Evolutionary conservation across 2,888 invertebrate genomes (phyloP).

Genomic region (Drosophila aldrichi): DNA sequence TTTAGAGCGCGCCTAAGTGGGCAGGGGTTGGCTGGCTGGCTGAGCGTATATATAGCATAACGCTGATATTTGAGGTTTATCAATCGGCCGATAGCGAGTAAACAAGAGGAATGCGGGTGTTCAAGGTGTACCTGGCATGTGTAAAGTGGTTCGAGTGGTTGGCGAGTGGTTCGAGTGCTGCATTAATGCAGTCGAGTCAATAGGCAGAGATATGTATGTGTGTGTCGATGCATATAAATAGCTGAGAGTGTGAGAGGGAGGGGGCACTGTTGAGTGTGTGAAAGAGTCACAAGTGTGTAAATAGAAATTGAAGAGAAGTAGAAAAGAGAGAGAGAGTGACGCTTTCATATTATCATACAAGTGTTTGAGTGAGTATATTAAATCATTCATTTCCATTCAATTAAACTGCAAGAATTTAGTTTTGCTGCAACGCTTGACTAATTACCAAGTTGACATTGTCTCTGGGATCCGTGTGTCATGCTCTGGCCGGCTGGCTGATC

Average conservation of each 20-base stretch:
- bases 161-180: constrained; percentile 30
- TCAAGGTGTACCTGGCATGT: constrained; percentile 25
- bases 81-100: constrained; percentile 34
- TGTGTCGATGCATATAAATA: constrained; percentile 52
- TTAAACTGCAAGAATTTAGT: constrained; percentile 6
- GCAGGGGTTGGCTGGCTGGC: constrained; percentile 2
- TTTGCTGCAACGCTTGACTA: constrained; percentile 26
- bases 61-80: constrained; percentile 48
- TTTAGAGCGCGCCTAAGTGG: constrained; percentile 5
- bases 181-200: constrained; percentile 24
- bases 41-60: constrained; percentile 36
- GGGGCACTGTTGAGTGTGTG: neutral
- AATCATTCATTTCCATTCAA: constrained; percentile 6
- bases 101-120: constrained; percentile 44
- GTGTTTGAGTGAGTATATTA: neutral
- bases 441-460: constrained; percentile 56
- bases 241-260: neutral
- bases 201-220: constrained; percentile 4
- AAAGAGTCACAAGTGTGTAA: neutral
- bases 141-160: constrained; percentile 38
- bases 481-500: constrained; percentile 61
- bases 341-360: neutral
- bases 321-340: neutral
- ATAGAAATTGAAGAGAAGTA: too few species aligned
- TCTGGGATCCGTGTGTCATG: constrained; percentile 8